Evolutionary conservation across 1,140 invertebrate species (phyloP).

Genomic region (Drosophila sulfurigaster): DNA sequence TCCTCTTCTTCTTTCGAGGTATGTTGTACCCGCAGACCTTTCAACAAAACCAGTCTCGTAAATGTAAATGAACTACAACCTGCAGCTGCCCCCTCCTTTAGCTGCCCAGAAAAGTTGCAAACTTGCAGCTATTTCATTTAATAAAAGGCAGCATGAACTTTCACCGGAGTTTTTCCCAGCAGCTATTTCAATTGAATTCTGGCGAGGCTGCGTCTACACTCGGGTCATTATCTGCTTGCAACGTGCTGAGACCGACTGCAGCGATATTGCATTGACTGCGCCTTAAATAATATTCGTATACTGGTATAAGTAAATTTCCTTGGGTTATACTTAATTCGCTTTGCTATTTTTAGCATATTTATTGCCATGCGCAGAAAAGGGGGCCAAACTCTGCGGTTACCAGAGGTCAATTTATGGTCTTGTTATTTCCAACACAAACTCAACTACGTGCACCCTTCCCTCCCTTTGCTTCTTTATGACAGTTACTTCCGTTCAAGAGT

Average conservation of each 20-base stretch:
- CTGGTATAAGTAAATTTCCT: conserved; percentile 28
- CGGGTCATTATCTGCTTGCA: conserved; percentile 36
- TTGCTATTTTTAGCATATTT: conserved; percentile 77
- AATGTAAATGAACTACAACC: conserved; percentile 64
- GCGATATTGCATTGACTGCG: conserved; percentile 33
- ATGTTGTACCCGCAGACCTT: conserved; percentile 69
- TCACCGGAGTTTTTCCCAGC: conserved; percentile 49
- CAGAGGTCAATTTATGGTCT: conserved; percentile 73
- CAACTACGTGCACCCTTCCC: too few species aligned
- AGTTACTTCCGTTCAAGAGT: conserved; percentile 64
- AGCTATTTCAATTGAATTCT: conserved; percentile 65
- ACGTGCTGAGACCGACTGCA: conserved; percentile 26
- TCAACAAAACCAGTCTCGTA: conserved; percentile 57
- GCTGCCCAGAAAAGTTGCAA: conserved; percentile 28
- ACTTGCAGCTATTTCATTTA: conserved; percentile 69
- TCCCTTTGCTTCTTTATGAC: conserved; percentile 51
- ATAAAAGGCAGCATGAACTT: conserved; percentile 73
- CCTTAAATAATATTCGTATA: conserved; percentile 54
- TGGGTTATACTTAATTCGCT: conserved; percentile 44
- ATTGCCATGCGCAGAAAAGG: conserved; percentile 68
- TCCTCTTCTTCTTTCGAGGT: conserved; percentile 7
- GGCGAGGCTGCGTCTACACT: conserved; percentile 13
- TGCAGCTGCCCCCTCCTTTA: not conserved
- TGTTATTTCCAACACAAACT: conserved; percentile 39
- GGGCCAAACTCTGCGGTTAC: conserved; percentile 57